Evolutionary conservation across 2,888 invertebrate species (phyloP), one percentile per base, ranked within the genome.

Genomic region (Andrena fulva): DNA sequence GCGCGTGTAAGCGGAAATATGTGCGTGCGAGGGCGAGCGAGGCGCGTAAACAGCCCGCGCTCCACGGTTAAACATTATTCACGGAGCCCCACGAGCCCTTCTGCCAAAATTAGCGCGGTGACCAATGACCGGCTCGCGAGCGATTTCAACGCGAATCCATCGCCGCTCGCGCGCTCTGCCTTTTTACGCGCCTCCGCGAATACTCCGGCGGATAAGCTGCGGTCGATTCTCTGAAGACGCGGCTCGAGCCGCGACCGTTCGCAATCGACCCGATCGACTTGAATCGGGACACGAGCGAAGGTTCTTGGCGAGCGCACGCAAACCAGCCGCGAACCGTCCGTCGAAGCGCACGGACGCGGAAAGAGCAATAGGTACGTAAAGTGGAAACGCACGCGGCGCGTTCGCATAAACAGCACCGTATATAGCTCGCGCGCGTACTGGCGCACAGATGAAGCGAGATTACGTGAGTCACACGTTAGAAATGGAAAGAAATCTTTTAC

Each of bases 61-160:
- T 75, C 66, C 67, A 68, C 60, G 76, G 75, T 85, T 83, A 67
- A 77, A 81, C 79, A 78, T 88, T 88, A 88, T 87, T 88, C 87
- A 86, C 82, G 68, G 82, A 62, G 70, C 60, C 73, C 56, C 71
- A 16, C 33, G 71, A 77, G 80, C 60, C 66, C 85, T 88, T 70
- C 76, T 62, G 76, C 50, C 81, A 69, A 84, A 88, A 86, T 88
- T 88, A 88, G 83, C 81, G 64, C 83, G 79, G 82, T 75, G 81
- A 80, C 75, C 79, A 66, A 83, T 80, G 77, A 71, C 80, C 85
- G 85, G 77, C 84, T 75, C 73, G 73, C 69, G 75, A 56, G 75
- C 78, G 80, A 77, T 83, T 72, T 68, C 67, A 33, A 20, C 33
- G 54, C 24, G 67, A 54, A 68, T 54, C 33, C 33, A 52, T 54